Evolutionary conservation across 2,888 invertebrate genomes (phyloP).

Genomic region (Bellardia bayeri): DNA sequence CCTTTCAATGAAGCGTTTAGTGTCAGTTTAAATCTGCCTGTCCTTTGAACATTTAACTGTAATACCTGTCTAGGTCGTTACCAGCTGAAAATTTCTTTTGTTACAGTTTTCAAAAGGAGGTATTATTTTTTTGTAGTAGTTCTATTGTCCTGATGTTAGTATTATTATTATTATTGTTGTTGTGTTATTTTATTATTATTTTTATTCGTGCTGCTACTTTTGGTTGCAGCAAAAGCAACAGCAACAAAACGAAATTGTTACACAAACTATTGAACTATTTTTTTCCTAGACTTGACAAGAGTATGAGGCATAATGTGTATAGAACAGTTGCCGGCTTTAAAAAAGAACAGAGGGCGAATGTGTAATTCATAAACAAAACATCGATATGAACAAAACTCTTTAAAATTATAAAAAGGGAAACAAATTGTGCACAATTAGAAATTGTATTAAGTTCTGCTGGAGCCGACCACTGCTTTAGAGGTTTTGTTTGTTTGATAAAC

Average conservation of each 20-base stretch:
- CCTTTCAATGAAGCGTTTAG: neutral
- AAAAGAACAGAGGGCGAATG: too few species aligned
- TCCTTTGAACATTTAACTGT: neutral
- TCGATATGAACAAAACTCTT: too few species aligned
- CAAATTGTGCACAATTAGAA: too few species aligned
- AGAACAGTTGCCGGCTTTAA: too few species aligned
- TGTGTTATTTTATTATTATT: conserved; percentile 30
- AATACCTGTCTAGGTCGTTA: conserved; percentile 15
- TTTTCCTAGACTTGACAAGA: conserved; percentile 31
- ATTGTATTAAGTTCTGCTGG: too few species aligned
- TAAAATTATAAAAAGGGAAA: too few species aligned
- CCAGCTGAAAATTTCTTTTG: neutral
- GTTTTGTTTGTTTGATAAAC: conserved; percentile 53
- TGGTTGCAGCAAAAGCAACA: conserved; percentile 42
- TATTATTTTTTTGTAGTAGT: conserved; percentile 10
- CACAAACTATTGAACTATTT: conserved; percentile 74
- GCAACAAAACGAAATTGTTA: conserved; percentile 61
- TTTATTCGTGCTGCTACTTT: conserved; percentile 53
- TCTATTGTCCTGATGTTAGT: conserved; percentile 55
- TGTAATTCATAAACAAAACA: too few species aligned
- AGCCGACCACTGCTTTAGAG: neutral
- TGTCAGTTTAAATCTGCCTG: too few species aligned
- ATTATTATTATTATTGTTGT: conserved; percentile 36
- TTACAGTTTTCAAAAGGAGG: neutral
- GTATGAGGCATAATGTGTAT: conserved; percentile 6